Conservation (phyloP, 2,888 invertebrate species). For the Lacanobia oleracea region DNA sequence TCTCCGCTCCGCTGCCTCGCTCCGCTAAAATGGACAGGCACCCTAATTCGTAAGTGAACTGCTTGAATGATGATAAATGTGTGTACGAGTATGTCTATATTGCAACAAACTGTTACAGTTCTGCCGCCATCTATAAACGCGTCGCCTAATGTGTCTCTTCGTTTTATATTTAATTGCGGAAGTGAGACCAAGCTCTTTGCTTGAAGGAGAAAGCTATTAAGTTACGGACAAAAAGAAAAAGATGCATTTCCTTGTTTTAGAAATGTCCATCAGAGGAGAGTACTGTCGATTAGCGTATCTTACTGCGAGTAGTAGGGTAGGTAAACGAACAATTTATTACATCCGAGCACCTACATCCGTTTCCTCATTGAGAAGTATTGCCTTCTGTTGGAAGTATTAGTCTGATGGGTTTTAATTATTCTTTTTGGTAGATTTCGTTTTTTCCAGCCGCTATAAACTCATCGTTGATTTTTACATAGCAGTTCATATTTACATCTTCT, state of each 20-base stretch:
- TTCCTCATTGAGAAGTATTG: conserved; percentile 34
- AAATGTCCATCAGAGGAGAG: conserved; percentile 72
- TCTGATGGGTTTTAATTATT: background rate
- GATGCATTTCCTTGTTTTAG: conserved; percentile 76
- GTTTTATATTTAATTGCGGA: conserved; percentile 71
- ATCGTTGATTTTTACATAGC: too few relatives aligned
- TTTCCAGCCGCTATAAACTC: background rate
- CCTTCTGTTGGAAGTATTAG: conserved; percentile 3
- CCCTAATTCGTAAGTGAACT: background rate
- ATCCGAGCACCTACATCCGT: conserved; percentile 46
- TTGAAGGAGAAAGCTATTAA: conserved; percentile 71
- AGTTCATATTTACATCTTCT: too few relatives aligned
- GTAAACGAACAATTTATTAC: conserved; percentile 40
- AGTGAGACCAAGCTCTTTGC: conserved; percentile 62
- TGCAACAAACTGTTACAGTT: conserved; percentile 24
- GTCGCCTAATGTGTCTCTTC: conserved; percentile 36
- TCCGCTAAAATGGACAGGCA: too few relatives aligned
- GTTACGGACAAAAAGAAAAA: conserved; percentile 69
- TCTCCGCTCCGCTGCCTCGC: too few relatives aligned
- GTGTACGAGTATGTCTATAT: background rate
- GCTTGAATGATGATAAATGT: conserved; percentile 20
- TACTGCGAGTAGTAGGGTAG: background rate
- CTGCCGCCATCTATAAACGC: conserved; percentile 15
- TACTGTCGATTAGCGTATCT: conserved; percentile 55
- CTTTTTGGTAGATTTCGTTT: background rate